Percentiles rank a stretch among this genome's conserved stretches.
phyloP scores from a whole-genome alignment of 1,140 invertebrate genomes.

The Lasaia peninsularis region DNA sequence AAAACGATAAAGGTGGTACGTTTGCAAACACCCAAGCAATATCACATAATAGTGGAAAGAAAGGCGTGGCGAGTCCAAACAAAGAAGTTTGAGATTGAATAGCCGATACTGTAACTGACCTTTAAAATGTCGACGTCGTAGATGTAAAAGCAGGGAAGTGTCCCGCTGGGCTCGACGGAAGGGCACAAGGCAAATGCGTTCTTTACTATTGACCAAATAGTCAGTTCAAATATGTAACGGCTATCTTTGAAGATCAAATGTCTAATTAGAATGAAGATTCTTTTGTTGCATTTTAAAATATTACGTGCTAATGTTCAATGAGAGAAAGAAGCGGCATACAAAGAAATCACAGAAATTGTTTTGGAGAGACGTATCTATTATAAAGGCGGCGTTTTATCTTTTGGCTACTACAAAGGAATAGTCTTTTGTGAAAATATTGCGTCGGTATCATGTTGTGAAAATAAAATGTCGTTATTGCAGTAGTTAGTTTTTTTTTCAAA shows the following conservation, averaged over 20 bases:
- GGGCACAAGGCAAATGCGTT: constrained; percentile 35
- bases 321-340: background rate
- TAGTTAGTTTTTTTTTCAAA: too few relatives aligned
- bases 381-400: background rate
- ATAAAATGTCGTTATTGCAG: background rate
- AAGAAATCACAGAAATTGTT: background rate
- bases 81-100: constrained; percentile 47
- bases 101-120: constrained; percentile 53
- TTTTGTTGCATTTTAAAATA: constrained; percentile 1
- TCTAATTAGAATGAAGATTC: background rate
- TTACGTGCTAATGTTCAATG: background rate
- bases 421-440: background rate
- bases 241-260: constrained; percentile 5
- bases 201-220: constrained; percentile 48
- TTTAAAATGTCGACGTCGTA: constrained; percentile 49
- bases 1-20: constrained; percentile 47
- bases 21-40: constrained; percentile 61
- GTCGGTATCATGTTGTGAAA: background rate
- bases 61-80: constrained; percentile 48
- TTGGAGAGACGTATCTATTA: background rate
- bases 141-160: constrained; percentile 44
- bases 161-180: constrained; percentile 49
- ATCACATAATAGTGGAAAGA: constrained; percentile 44
- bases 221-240: constrained; percentile 21
- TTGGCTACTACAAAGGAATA: background rate